Evolutionary conservation across 1,140 invertebrate species (phyloP).

Genomic region (Drosophila virilis): DNA sequence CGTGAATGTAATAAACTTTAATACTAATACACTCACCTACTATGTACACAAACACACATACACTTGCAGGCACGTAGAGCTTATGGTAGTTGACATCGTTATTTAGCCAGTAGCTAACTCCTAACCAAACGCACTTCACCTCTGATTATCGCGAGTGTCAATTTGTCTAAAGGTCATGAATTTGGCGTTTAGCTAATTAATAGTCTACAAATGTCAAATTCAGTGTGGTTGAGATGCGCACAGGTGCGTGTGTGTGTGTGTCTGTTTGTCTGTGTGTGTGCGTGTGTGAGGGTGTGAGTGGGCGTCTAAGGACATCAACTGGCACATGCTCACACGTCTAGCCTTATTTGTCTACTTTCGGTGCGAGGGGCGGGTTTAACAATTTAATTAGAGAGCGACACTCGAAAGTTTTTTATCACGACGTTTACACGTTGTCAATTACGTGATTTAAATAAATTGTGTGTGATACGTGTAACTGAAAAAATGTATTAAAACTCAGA

Average conservation of each 20-base stretch:
- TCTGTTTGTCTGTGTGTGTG: not conserved
- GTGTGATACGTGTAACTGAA: not conserved
- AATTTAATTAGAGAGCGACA: conserved; percentile 73
- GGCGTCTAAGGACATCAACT: conserved; percentile 32
- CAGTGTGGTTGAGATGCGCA: conserved; percentile 8
- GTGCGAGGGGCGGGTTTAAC: conserved; percentile 39
- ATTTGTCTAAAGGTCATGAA: conserved; percentile 69
- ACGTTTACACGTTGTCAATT: conserved; percentile 25
- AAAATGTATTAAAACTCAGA: not conserved
- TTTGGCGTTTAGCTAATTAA: conserved; percentile 74
- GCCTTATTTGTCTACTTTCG: conserved; percentile 29
- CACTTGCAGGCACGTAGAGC: not conserved
- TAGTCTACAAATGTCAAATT: conserved; percentile 65
- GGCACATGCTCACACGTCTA: conserved; percentile 36
- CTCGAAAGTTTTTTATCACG: conserved; percentile 21
- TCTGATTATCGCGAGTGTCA: conserved; percentile 78
- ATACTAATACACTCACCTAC: not conserved
- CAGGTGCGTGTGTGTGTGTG: conserved; percentile 11
- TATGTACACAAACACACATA: not conserved
- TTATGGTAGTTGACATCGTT: conserved; percentile 33
- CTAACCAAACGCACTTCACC: conserved; percentile 54
- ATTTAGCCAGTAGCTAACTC: conserved; percentile 24
- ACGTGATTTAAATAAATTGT: not conserved
- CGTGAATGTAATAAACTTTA: conserved; percentile 12
- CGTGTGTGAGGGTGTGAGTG: conserved; percentile 24